These are phyloP conservation scores for Ctenopoma kingsleyae DNA, from an alignment of 2,797 vertebrate genomes.

Conservation along the genomic window DNA sequence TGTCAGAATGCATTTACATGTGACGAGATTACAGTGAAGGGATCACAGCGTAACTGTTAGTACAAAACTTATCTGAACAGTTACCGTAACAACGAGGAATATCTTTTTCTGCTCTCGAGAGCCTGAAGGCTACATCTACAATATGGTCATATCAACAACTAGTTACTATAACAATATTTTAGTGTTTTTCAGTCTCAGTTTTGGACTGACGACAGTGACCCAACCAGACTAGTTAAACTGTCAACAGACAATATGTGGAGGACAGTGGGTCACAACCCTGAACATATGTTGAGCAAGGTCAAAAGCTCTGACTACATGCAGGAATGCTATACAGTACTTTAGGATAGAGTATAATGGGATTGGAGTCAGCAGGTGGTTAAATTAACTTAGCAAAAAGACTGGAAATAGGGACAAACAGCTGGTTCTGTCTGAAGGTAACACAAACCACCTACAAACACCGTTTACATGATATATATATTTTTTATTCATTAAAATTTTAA, in stretches of 20 bases:
- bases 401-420: neutral
- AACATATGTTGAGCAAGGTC: constrained; percentile 10
- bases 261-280: neutral
- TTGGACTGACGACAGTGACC: neutral
- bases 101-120: neutral
- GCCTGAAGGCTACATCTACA: neutral
- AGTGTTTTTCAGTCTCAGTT: neutral
- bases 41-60: no score
- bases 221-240: constrained; percentile 1
- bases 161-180: neutral
- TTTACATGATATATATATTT: no score
- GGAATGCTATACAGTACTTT: no score
- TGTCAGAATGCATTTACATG: neutral
- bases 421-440: no score
- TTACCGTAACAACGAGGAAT: neutral
- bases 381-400: neutral
- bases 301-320: neutral
- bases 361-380: neutral
- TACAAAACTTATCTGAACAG: neutral
- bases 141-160: neutral
- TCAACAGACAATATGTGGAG: constrained; percentile 15
- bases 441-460: no score
- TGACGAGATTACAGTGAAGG: neutral
- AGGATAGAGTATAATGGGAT: no score
- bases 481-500: no score